A percentile compares a stretch with the other conserved stretches of the same genome.
Conservation (phyloP, 2,113 vertebrate genomes). For the Rhodinocichla rosea region DNA sequence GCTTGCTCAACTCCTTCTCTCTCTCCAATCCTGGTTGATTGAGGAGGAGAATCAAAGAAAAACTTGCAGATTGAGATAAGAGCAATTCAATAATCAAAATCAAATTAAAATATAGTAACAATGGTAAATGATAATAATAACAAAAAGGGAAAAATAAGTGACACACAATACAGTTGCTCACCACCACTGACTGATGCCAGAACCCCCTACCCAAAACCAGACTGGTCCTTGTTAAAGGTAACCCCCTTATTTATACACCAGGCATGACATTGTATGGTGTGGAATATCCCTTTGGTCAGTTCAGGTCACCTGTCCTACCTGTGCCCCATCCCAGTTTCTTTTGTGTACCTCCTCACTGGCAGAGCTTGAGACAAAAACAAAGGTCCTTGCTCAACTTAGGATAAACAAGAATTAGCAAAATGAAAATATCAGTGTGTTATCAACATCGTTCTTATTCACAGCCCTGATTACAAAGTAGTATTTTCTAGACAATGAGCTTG, state of each 20-base stretch:
- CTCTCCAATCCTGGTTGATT: neutral
- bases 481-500: neutral
- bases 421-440: neutral
- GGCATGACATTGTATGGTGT: fast-evolving
- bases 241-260: neutral
- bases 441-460: neutral
- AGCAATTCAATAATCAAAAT: neutral
- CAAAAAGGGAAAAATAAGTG: neutral
- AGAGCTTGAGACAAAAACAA: neutral
- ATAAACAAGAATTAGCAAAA: neutral
- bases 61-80: neutral
- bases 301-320: neutral
- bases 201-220: neutral
- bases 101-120: neutral
- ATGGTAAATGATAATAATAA: neutral
- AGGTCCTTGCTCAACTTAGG: neutral
- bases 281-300: neutral
- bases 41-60: neutral
- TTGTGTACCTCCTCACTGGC: neutral
- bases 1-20: neutral
- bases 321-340: neutral
- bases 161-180: neutral
- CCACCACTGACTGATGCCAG: neutral
- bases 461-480: neutral
- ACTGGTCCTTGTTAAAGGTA: neutral